Percentiles rank a stretch among this genome's conserved stretches.
Conservation (phyloP, 2,113 vertebrate species). For the Seriola dumerili region DNA sequence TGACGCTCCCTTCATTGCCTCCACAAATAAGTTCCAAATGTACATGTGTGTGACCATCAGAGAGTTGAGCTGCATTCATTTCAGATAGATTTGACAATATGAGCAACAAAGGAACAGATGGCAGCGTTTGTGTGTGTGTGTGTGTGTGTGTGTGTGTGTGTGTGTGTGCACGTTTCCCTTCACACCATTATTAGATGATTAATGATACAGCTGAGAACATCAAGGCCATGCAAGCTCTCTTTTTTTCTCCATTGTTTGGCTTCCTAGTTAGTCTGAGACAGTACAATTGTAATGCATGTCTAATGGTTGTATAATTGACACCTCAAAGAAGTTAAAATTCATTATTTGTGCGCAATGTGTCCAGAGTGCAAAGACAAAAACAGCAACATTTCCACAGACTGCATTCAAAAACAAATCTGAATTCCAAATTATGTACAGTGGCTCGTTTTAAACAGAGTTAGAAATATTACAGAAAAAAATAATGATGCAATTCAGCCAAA, state of each 20-base stretch:
- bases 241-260: not conserved
- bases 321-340: slow-evolving; percentile 8
- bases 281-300: slow-evolving; percentile 5
- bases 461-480: not conserved
- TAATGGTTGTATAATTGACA: slow-evolving; percentile 31
- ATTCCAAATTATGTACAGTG: not conserved
- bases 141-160: slow-evolving; percentile 8
- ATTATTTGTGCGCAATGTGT: not conserved
- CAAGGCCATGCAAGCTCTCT: not conserved
- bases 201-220: slow-evolving; percentile 9
- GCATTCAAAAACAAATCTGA: not conserved
- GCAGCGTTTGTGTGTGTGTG: not conserved
- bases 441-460: not conserved
- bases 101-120: slow-evolving; percentile 16
- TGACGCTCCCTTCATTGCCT: too few relatives aligned
- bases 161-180: not conserved
- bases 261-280: not conserved
- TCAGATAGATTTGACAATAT: slow-evolving; percentile 7
- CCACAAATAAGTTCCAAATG: too few relatives aligned
- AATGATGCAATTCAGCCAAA: not conserved
- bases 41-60: not conserved
- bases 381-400: not conserved
- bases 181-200: slow-evolving; percentile 3
- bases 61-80: not conserved
- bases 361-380: not conserved